phyloP scores from a whole-genome alignment of 2,113 vertebrate genomes.

The Cynocephalus volans region DNA sequence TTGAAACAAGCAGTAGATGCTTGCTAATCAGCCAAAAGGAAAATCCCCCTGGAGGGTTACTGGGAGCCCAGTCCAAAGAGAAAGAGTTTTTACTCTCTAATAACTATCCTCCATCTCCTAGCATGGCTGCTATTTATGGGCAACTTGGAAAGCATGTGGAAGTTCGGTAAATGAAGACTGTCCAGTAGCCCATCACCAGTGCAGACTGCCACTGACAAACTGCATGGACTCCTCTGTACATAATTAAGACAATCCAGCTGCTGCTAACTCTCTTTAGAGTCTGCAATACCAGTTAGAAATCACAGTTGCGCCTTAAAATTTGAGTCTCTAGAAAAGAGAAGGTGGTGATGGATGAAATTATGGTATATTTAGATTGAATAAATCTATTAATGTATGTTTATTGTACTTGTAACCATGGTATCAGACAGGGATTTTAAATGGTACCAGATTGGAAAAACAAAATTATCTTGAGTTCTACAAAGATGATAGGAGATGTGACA shows the following conservation, averaged over 20 bases:
- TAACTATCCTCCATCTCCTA: not conserved
- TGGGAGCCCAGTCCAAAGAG: not conserved
- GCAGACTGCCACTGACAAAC: not conserved
- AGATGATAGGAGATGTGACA: not conserved
- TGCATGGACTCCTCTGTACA: no score
- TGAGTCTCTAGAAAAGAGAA: not conserved
- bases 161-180: not conserved
- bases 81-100: not conserved
- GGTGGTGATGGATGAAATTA: not conserved
- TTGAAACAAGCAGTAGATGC: conserved; percentile 4
- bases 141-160: not conserved
- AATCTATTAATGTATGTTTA: not conserved
- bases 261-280: not conserved
- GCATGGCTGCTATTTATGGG: not conserved
- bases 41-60: not conserved
- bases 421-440: not conserved
- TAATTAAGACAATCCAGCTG: not conserved
- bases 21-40: not conserved
- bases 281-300: not conserved
- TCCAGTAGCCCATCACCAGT: not conserved
- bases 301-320: not conserved
- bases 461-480: not conserved
- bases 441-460: not conserved
- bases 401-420: not conserved
- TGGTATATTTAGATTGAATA: not conserved